A percentile compares a stretch with the other conserved stretches of the same genome.
Evolutionary conservation across 2,113 vertebrate species (phyloP).

Genomic region (Etheostoma spectabile): DNA sequence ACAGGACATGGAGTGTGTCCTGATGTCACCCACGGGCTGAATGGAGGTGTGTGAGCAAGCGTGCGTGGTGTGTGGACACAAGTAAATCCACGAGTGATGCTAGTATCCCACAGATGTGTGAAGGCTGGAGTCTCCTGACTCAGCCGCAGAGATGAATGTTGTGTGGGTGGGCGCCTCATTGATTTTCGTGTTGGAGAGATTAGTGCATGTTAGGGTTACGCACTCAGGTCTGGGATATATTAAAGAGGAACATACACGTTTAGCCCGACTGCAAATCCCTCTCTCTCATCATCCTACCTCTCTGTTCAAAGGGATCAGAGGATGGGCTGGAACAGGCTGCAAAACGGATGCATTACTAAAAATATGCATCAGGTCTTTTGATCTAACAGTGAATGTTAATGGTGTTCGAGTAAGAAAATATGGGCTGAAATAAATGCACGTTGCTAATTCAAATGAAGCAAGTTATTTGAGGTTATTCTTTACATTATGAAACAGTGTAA

Average conservation of each 20-base stretch:
- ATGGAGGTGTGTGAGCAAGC: conserved; percentile 38
- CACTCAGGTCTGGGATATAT: conserved; percentile 61
- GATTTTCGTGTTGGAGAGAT: conserved; percentile 78
- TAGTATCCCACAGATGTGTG: conserved; percentile 73
- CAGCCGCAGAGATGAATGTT: conserved; percentile 54
- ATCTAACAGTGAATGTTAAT: conserved; percentile 21
- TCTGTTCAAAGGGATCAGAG: conserved; percentile 42
- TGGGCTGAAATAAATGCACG: conserved; percentile 16
- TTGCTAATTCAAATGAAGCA: conserved; percentile 22
- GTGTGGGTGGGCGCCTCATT: conserved; percentile 73
- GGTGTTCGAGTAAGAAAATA: conserved; percentile 11
- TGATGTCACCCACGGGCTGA: conserved; percentile 26
- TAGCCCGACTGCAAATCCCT: conserved; percentile 39
- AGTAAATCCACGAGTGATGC: conserved; percentile 69
- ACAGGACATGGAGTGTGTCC: conserved; percentile 41
- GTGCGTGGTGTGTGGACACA: conserved; percentile 48
- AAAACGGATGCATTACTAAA: conserved; percentile 40
- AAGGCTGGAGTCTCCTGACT: conserved; percentile 56
- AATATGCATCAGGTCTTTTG: conserved; percentile 40
- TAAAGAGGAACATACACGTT: conserved; percentile 59
- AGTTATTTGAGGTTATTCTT: neutral
- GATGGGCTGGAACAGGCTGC: conserved; percentile 18
- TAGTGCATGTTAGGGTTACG: conserved; percentile 67
- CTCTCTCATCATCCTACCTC: neutral
- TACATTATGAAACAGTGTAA: conserved; percentile 5